phyloP scores from a whole-genome alignment of 2,113 vertebrate species.

The Passer montanus region DNA sequence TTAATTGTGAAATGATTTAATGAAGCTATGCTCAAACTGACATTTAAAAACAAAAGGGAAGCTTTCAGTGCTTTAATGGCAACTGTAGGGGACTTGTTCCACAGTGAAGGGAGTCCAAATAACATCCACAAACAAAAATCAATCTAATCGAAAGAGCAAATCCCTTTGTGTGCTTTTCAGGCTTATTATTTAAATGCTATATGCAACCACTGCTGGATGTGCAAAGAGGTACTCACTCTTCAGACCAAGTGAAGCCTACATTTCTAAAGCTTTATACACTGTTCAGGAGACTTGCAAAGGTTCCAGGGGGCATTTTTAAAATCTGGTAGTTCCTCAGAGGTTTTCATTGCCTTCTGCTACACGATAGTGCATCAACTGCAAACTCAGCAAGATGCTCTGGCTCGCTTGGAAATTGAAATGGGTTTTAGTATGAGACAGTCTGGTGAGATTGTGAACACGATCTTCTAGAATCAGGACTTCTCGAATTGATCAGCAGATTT shows the following conservation, averaged over 20 bases:
- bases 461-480: slow-evolving; percentile 36
- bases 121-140: slow-evolving; percentile 72
- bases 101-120: slow-evolving; percentile 64
- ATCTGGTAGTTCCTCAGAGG: neutral
- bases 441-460: slow-evolving; percentile 10
- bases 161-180: slow-evolving; percentile 64
- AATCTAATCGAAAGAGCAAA: slow-evolving; percentile 69
- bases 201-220: slow-evolving; percentile 17
- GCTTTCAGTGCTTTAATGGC: slow-evolving; percentile 69
- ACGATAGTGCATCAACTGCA: neutral
- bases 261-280: neutral
- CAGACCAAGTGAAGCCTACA: neutral
- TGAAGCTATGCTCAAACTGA: slow-evolving; percentile 67
- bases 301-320: slow-evolving; percentile 22
- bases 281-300: neutral
- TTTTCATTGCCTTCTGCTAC: slow-evolving; percentile 31
- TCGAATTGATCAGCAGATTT: slow-evolving; percentile 41
- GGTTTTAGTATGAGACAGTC: slow-evolving; percentile 48
- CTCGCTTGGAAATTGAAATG: neutral
- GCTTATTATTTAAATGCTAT: slow-evolving; percentile 67
- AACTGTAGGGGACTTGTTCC: slow-evolving; percentile 70
- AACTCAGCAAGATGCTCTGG: slow-evolving; percentile 32
- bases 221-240: neutral
- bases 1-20: slow-evolving; percentile 71
- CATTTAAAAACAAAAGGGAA: slow-evolving; percentile 72